Conservation (phyloP, 2,797 vertebrate species). For the Smutsia temminckii region DNA sequence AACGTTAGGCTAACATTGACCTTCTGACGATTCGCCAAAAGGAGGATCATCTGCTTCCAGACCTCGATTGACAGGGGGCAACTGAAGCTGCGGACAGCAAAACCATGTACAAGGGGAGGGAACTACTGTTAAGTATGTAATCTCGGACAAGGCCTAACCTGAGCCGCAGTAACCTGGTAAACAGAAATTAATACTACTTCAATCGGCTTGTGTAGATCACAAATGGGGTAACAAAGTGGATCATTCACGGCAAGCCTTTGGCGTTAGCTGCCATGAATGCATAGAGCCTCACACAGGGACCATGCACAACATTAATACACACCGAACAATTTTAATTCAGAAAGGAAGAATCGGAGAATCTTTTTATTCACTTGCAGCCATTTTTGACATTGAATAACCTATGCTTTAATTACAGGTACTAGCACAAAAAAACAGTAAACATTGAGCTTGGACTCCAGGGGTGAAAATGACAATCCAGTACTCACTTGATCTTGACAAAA, state of each 20-base stretch:
- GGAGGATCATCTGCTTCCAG: background rate
- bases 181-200: background rate
- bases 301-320: background rate
- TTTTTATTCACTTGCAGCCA: background rate
- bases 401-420: background rate
- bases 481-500: conserved; percentile 22
- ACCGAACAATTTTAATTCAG: background rate
- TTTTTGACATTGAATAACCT: background rate
- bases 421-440: background rate
- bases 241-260: background rate
- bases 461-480: background rate
- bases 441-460: background rate
- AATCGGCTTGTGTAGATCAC: background rate
- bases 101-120: no score
- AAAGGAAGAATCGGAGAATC: background rate
- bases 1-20: background rate
- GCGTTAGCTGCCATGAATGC: background rate
- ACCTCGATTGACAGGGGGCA: background rate
- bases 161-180: background rate
- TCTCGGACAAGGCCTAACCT: background rate
- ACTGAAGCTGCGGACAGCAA: background rate
- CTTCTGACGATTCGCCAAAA: background rate
- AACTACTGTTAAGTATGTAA: background rate
- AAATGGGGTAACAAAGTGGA: background rate
- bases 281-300: background rate